Percentiles rank a stretch among this genome's conserved stretches.
Conservation (phyloP, 2,797 vertebrate genomes). For the Mus spretus region DNA sequence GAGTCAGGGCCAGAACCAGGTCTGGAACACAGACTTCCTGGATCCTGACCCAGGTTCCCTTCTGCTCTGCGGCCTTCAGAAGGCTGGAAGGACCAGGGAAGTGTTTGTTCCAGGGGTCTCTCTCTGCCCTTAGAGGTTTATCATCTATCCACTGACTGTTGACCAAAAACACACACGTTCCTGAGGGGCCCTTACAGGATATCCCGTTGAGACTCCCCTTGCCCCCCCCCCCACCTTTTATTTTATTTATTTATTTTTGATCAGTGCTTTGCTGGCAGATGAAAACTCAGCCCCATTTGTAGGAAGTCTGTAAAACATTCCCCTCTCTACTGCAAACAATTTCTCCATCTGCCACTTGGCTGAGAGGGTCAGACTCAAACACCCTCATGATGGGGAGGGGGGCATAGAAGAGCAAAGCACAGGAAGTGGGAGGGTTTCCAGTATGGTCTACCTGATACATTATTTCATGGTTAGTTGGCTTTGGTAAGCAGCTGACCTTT, state of each 20-base stretch:
- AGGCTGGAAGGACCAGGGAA: slow-evolving; percentile 55
- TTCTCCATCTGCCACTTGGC: slow-evolving; percentile 85
- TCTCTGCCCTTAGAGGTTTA: slow-evolving; percentile 71
- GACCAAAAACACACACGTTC: slow-evolving; percentile 77
- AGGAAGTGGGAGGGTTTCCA: background rate
- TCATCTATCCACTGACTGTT: slow-evolving; percentile 73
- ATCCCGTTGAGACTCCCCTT: slow-evolving; percentile 76
- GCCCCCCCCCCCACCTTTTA: background rate
- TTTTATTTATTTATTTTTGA: background rate
- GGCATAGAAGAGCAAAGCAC: background rate
- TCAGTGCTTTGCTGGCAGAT: slow-evolving; percentile 74
- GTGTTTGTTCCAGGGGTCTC: slow-evolving; percentile 31
- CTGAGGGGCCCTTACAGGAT: slow-evolving; percentile 77
- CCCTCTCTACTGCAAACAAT: slow-evolving; percentile 78
- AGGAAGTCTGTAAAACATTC: slow-evolving; percentile 85
- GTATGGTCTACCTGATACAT: background rate
- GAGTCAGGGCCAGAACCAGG: slow-evolving; percentile 73
- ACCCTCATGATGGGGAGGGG: slow-evolving; percentile 42
- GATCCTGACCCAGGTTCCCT: slow-evolving; percentile 74
- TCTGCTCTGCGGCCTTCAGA: slow-evolving; percentile 43
- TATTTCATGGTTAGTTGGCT: background rate
- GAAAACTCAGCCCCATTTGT: slow-evolving; percentile 78
- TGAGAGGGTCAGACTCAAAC: slow-evolving; percentile 58
- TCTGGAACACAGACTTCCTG: slow-evolving; percentile 80
- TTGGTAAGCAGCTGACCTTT: background rate